Evolutionary conservation across 2,113 vertebrate genomes (phyloP).

Genomic region (Phaethon lepturus): DNA sequence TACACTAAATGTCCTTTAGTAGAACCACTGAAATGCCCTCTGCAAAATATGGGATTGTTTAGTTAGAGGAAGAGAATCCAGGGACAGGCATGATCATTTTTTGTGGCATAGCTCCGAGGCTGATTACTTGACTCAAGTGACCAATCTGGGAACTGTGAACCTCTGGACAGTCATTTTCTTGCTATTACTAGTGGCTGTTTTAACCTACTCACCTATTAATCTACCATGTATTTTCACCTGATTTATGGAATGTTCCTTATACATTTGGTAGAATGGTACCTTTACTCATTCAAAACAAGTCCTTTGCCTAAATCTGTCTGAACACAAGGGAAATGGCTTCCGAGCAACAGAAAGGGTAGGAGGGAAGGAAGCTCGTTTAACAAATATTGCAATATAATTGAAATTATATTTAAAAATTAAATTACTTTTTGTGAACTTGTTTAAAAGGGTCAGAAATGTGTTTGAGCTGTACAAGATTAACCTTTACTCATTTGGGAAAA

Average conservation of each 20-base stretch:
- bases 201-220: conserved; percentile 68
- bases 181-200: conserved; percentile 44
- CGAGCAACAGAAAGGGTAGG: background rate
- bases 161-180: conserved; percentile 43
- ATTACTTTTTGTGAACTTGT: conserved; percentile 74
- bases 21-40: conserved; percentile 33
- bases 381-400: conserved; percentile 81
- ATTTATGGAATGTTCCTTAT: conserved; percentile 43
- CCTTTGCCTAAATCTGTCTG: conserved; percentile 31
- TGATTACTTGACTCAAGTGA: conserved; percentile 41
- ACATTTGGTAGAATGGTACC: background rate
- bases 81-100: conserved; percentile 47
- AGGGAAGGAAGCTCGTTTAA: conserved; percentile 16
- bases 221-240: conserved; percentile 13
- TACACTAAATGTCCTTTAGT: conserved; percentile 53
- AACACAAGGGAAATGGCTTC: conserved; percentile 1
- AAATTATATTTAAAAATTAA: conserved; percentile 79
- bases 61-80: conserved; percentile 38
- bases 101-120: conserved; percentile 42
- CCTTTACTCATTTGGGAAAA: conserved; percentile 82
- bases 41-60: conserved; percentile 61
- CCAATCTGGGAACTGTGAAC: conserved; percentile 44
- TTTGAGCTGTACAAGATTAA: conserved; percentile 79
- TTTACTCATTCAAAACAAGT: conserved; percentile 44
- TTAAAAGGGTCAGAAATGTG: conserved; percentile 82